Evolutionary conservation across 2,888 invertebrate species (phyloP).

Genomic region (Chromoteleia sp.): DNA sequence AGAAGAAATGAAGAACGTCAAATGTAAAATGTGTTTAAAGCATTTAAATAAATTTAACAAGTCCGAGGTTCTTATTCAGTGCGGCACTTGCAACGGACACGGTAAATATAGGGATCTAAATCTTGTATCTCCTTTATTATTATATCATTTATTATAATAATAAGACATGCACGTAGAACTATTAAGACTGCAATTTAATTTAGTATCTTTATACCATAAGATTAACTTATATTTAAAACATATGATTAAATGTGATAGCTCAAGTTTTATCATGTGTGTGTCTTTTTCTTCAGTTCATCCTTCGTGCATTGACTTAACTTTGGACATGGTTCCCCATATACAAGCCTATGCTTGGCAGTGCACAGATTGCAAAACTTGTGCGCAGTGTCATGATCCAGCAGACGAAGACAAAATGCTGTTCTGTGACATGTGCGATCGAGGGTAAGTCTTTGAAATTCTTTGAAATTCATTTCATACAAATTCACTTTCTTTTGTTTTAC

Average conservation of each 20-base stretch:
- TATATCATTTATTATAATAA: too few species aligned
- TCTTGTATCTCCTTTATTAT: too few species aligned
- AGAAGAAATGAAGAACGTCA: slow-evolving; percentile 79
- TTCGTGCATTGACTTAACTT: slow-evolving; percentile 93
- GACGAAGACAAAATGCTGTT: slow-evolving; percentile 97
- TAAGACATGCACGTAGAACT: too few species aligned
- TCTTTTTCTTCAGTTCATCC: slow-evolving; percentile 89
- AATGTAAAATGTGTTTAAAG: slow-evolving; percentile 86
- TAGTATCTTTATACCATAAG: too few species aligned
- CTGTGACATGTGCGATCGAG: slow-evolving; percentile 97
- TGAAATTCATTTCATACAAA: too few species aligned
- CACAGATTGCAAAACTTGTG: slow-evolving; percentile 96
- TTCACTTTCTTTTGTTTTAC: too few species aligned
- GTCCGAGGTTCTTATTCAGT: slow-evolving; percentile 86
- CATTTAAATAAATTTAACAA: slow-evolving; percentile 85
- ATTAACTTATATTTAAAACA: too few species aligned
- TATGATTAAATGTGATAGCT: too few species aligned
- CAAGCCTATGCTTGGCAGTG: slow-evolving; percentile 97
- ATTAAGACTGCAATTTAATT: too few species aligned
- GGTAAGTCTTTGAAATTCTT: too few species aligned
- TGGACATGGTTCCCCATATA: slow-evolving; percentile 93
- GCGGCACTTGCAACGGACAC: slow-evolving; percentile 87
- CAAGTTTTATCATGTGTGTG: neutral
- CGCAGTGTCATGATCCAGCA: slow-evolving; percentile 91
- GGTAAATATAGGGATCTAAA: too few species aligned